Conservation (phyloP, 2,113 vertebrate species). For the Cottus gobio region DNA sequence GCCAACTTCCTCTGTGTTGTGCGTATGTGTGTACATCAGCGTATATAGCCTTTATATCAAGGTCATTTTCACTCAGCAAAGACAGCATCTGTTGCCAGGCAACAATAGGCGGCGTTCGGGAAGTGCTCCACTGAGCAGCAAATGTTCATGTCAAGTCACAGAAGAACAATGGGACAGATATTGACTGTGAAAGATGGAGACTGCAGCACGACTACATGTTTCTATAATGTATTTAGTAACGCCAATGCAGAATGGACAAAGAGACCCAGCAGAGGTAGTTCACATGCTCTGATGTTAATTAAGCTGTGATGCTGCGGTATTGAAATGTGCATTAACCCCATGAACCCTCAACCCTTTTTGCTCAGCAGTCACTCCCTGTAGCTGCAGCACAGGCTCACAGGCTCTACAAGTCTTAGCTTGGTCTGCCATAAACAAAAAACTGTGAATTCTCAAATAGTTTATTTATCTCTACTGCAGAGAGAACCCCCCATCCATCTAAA, state of each 20-base stretch:
- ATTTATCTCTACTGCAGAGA: background rate
- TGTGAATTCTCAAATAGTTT: background rate
- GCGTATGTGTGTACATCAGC: conserved; percentile 47
- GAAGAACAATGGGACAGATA: conserved; percentile 29
- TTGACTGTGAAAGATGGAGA: background rate
- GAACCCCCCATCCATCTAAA: background rate
- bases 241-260: background rate
- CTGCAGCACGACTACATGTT: background rate
- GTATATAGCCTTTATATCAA: conserved; percentile 51
- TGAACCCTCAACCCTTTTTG: background rate
- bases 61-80: conserved; percentile 82
- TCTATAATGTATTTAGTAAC: background rate
- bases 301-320: background rate
- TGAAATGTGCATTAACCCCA: conserved; percentile 9
- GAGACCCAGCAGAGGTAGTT: background rate
- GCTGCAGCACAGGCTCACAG: too few relatives aligned
- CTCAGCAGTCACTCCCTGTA: background rate
- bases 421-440: too few relatives aligned
- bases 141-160: conserved; percentile 66
- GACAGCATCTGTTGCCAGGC: conserved; percentile 87
- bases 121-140: conserved; percentile 79
- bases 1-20: background rate
- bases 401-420: too few relatives aligned
- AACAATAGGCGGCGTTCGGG: conserved; percentile 77
- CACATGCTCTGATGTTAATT: background rate